Evolutionary conservation across 2,797 vertebrate species (phyloP).

Genomic region (Orestias chungarensis): DNA sequence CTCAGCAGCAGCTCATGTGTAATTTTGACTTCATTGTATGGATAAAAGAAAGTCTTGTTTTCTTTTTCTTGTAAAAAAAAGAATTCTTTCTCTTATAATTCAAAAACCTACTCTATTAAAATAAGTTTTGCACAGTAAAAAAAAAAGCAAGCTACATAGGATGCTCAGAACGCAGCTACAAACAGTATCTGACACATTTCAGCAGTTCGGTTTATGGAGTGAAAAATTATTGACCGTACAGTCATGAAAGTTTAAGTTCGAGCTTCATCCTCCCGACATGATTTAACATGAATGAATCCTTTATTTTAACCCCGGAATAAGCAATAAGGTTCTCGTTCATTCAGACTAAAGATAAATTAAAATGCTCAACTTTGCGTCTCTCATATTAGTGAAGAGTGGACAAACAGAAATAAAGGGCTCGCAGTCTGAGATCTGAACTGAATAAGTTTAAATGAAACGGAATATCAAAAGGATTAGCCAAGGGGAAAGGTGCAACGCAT

Average conservation of each 20-base stretch:
- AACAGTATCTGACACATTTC: slow-evolving; percentile 12
- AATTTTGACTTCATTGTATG: no score
- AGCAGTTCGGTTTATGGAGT: slow-evolving; percentile 13
- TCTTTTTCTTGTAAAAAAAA: no score
- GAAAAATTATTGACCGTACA: slow-evolving; percentile 19
- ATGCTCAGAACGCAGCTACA: not conserved
- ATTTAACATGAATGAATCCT: slow-evolving; percentile 12
- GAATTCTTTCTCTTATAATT: no score
- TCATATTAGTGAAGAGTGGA: not conserved
- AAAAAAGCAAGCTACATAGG: not conserved
- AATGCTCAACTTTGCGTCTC: not conserved
- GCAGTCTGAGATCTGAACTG: not conserved
- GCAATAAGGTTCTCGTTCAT: not conserved
- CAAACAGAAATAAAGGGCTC: not conserved
- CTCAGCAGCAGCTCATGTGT: accelerated
- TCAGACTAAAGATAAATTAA: not conserved
- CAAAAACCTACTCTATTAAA: not conserved
- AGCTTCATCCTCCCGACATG: slow-evolving; percentile 5
- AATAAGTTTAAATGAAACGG: not conserved
- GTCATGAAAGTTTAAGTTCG: slow-evolving; percentile 29
- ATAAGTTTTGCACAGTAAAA: not conserved
- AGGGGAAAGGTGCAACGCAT: no score
- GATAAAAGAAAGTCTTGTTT: not conserved
- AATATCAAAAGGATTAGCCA: not conserved
- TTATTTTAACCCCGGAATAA: slow-evolving; percentile 1